Base-by-base conservation (phyloP, 64 coral and sea anemone species). In the Orbicella faveolata region DNA sequence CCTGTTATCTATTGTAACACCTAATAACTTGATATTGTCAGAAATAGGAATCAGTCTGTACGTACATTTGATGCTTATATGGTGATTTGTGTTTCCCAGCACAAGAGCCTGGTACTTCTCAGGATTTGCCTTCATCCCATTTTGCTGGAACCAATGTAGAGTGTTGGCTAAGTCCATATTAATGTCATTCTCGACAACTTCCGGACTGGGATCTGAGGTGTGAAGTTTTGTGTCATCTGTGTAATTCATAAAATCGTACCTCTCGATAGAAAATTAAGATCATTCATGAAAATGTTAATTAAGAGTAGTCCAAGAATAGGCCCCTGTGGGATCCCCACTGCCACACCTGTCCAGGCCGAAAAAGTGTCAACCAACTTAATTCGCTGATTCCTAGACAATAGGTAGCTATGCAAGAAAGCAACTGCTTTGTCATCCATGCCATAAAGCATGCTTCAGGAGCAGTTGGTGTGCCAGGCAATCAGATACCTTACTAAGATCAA, bases 391-490 rank as follows among this genome's bases (percentile, higher is more conserved):
- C 82, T 16, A 21, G 35, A 86, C 51, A 82, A 86, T 12, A 86
- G 2, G 33, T 87, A 92, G 62, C 81, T 92, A 52, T 55, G 55
- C 26, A 86, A 36, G 0, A 92, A 74, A 4, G 18, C 30, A 2
- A 92, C 21, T 6, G 89, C 34, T 25, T 84, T 34, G 20, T 91
- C 79, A 44, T 76, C 34, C 80, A 91, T 11, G 44, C 80, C 66
- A 73, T 83, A 90, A n/a, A 90, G 81, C 18, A 62, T 74, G 2
- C 17, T 91, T 73, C 12, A 85, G 2, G 19, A 91, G 76, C 9
- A 77, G 51, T 18, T 91, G 80, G 33, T 92, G 75, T 70, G 90
- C 70, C 19, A 92, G 74, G 52, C 90, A 92, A 41, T 92, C 90
- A 68, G 87, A 92, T 25, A 82, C 90, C 52, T 92, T 86, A 37